Conservation (phyloP, 2,113 vertebrate genomes). For the Salvelinus alpinus region DNA sequence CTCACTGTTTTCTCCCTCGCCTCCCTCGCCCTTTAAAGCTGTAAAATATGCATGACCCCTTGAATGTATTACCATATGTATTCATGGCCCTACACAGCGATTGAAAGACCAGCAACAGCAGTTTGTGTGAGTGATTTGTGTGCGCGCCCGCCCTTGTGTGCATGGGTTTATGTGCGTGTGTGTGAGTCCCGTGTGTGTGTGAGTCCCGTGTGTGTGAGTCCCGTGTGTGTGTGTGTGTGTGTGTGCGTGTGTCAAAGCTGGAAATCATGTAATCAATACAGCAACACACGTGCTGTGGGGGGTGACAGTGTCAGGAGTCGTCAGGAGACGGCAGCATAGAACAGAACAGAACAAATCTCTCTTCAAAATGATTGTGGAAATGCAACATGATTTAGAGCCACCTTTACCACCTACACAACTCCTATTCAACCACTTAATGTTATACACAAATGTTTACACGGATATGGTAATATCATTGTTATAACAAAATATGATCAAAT, state of each 20-base stretch:
- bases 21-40: slow-evolving; percentile 49
- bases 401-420: background rate
- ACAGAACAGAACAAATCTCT: background rate
- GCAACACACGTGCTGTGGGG: slow-evolving; percentile 37
- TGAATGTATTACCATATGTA: slow-evolving; percentile 52
- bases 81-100: slow-evolving; percentile 50
- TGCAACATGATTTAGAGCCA: background rate
- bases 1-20: background rate
- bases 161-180: background rate
- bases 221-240: background rate
- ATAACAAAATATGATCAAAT: background rate
- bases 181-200: background rate
- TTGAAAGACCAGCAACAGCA: slow-evolving; percentile 61
- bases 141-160: background rate
- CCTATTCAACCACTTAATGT: background rate
- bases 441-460: background rate
- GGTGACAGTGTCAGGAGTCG: background rate
- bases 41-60: slow-evolving; percentile 68
- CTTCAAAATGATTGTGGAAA: no score
- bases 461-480: background rate
- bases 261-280: slow-evolving; percentile 55
- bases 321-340: background rate
- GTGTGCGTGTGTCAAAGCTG: slow-evolving; percentile 21
- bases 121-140: slow-evolving; percentile 29
- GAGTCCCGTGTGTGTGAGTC: background rate